Conservation (phyloP, 2,797 vertebrate genomes). For the Pangasius djambal region DNA sequence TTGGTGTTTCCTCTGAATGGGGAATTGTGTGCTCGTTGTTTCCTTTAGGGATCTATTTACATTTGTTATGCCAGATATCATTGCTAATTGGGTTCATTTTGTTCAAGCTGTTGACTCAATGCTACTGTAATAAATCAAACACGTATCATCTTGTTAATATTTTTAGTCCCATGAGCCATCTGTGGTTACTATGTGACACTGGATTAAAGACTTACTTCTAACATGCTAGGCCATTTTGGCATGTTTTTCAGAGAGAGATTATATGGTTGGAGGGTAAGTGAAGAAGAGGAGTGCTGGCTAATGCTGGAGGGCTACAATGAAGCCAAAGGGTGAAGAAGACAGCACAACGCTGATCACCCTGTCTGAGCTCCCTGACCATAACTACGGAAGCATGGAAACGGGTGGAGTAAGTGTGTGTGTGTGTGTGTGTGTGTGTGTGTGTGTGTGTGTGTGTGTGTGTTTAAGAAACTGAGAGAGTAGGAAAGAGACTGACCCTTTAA, state of each 20-base stretch:
- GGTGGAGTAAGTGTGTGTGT: constrained; percentile 10
- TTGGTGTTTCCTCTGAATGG: constrained; percentile 18
- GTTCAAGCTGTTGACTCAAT: background rate
- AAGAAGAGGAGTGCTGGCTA: background rate
- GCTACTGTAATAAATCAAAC: background rate
- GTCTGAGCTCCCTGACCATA: constrained; percentile 55
- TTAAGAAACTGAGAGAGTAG: background rate
- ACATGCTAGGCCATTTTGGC: background rate
- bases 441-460: constrained; percentile 14
- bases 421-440: background rate
- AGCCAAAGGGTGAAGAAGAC: constrained; percentile 64
- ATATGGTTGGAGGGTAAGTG: background rate
- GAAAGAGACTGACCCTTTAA: background rate
- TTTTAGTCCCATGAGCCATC: background rate
- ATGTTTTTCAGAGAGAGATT: background rate
- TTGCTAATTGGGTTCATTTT: constrained; percentile 45
- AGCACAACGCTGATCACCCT: constrained; percentile 66
- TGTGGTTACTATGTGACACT: background rate
- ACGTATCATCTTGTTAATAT: background rate
- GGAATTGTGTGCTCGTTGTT: constrained; percentile 33
- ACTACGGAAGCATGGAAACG: constrained; percentile 68
- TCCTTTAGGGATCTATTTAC: constrained; percentile 39
- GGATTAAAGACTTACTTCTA: background rate
- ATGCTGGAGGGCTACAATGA: constrained; percentile 46
- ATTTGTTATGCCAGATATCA: constrained; percentile 28